These are phyloP conservation scores for Hypomecis punctinalis DNA, from an alignment of 2,888 invertebrate species.

Conservation along the genomic window DNA sequence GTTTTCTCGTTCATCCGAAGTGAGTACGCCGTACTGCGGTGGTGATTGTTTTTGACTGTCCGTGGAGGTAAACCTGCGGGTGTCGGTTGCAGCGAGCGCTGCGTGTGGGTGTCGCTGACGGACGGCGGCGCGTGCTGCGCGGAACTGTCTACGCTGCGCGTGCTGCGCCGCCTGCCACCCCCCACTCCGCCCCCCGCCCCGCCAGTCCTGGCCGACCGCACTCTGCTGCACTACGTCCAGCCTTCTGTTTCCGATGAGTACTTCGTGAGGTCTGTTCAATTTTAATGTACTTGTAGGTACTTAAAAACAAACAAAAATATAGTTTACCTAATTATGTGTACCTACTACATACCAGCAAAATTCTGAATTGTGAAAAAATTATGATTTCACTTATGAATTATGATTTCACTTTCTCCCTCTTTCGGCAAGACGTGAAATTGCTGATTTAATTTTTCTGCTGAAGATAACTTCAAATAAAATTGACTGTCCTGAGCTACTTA, in stretches of 20 bases:
- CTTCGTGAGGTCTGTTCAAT: slow-evolving; percentile 50
- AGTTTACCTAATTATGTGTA: too few species aligned
- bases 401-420: too few species aligned
- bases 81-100: slow-evolving; percentile 52
- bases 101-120: slow-evolving; percentile 59
- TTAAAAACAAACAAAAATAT: too few species aligned
- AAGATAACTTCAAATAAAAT: too few species aligned
- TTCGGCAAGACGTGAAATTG: too few species aligned
- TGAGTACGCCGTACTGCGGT: slow-evolving; percentile 28
- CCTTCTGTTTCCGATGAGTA: slow-evolving; percentile 53
- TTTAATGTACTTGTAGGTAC: not conserved
- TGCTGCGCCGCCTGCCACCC: slow-evolving; percentile 48
- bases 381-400: too few species aligned
- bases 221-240: slow-evolving; percentile 53
- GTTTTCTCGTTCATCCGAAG: slow-evolving; percentile 55
- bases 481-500: too few species aligned
- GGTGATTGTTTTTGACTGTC: too few species aligned
- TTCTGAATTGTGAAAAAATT: too few species aligned
- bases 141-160: slow-evolving; percentile 56
- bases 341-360: too few species aligned
- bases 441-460: too few species aligned
- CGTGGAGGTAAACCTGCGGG: not conserved
- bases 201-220: not conserved
- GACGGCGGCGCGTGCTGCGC: slow-evolving; percentile 57
- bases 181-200: slow-evolving; percentile 23